A percentile compares a stretch with the other conserved stretches of the same genome.
phyloP scores from a whole-genome alignment of 2,888 invertebrate species.

The Quadroppia sp. region DNA sequence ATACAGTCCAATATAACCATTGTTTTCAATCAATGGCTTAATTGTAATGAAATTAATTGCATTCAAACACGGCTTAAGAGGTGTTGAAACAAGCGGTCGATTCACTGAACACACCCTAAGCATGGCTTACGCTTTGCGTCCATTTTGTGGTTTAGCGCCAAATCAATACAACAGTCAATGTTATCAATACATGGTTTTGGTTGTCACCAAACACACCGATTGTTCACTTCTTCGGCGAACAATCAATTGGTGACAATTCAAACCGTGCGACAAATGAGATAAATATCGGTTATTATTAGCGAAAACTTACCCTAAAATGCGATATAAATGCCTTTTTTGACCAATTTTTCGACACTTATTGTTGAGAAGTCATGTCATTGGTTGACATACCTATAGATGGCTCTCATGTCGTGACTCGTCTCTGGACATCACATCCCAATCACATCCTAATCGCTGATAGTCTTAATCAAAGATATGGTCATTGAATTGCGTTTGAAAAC shows the following conservation, averaged over 20 bases:
- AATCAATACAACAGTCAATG: neutral
- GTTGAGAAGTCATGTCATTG: too few species aligned
- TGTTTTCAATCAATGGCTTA: neutral
- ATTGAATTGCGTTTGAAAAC: too few species aligned
- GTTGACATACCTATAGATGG: neutral
- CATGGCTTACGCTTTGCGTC: neutral
- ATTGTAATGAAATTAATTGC: neutral
- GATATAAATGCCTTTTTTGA: neutral
- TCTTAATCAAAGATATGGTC: too few species aligned
- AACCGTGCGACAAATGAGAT: neutral
- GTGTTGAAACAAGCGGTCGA: neutral
- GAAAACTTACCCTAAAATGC: neutral
- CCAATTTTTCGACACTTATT: neutral
- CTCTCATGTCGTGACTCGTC: too few species aligned
- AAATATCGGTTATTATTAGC: neutral
- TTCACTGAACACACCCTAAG: neutral
- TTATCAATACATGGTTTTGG: neutral
- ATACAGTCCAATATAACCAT: neutral
- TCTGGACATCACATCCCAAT: too few species aligned
- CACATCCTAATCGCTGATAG: too few species aligned
- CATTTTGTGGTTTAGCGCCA: conserved; percentile 27
- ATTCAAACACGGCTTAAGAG: neutral
- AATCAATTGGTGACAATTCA: conserved; percentile 11
- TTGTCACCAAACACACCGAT: neutral
- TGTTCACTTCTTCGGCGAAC: neutral